These are phyloP conservation scores for Spisula subtruncata DNA, from an alignment of 2,888 invertebrate genomes.

Conservation along the genomic window DNA sequence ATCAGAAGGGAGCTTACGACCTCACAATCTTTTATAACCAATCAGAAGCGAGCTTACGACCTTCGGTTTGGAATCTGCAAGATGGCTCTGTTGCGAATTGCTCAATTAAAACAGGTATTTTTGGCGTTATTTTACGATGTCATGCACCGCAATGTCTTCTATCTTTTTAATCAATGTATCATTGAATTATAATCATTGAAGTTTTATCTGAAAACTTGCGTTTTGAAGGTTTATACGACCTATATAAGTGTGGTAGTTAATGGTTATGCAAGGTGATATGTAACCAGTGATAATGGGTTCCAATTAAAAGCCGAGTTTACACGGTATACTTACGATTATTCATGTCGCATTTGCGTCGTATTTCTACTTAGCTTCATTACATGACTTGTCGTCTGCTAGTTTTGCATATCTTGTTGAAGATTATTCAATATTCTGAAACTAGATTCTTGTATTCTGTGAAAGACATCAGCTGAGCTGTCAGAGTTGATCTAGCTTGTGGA, in stretches of 20 bases:
- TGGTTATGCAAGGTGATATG: background rate
- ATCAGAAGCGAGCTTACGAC: conserved; percentile 13
- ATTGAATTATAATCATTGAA: background rate
- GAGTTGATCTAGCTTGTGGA: background rate
- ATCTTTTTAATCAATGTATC: background rate
- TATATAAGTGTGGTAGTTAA: background rate
- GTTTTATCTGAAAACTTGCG: background rate
- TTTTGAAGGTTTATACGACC: background rate
- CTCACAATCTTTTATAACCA: background rate
- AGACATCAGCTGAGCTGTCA: too few relatives aligned
- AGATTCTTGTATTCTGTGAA: too few relatives aligned
- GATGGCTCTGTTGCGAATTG: conserved; percentile 6
- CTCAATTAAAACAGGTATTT: conserved; percentile 24
- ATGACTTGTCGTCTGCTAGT: background rate
- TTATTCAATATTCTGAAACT: too few relatives aligned
- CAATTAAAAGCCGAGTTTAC: background rate
- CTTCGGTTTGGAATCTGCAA: background rate
- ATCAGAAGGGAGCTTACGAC: conserved; percentile 6
- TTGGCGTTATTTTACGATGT: background rate
- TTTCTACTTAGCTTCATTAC: background rate
- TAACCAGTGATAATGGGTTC: too few relatives aligned
- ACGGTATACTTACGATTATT: background rate
- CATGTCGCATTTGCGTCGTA: background rate
- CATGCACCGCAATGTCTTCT: background rate
- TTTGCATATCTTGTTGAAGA: background rate